phyloP scores from a whole-genome alignment of 2,888 invertebrate genomes.

The Thysanoteuthis rhombus region DNA sequence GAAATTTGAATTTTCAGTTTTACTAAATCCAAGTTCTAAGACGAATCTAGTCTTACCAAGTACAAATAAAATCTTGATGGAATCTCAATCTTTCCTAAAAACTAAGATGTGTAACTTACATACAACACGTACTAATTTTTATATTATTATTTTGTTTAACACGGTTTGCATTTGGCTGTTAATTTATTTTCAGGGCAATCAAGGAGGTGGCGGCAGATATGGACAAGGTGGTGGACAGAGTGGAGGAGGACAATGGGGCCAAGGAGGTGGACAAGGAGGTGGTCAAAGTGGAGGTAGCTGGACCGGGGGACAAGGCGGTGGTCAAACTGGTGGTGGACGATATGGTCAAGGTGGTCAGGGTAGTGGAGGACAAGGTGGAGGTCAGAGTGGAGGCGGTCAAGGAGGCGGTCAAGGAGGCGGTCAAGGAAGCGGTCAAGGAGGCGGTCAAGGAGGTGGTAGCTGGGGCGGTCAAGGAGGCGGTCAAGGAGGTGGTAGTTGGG shows the following conservation, averaged over 20 bases:
- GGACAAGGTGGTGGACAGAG: background rate
- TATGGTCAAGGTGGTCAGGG: background rate
- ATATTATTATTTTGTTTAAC: too few species aligned
- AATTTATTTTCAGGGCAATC: too few species aligned
- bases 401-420: background rate
- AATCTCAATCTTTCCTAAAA: too few species aligned
- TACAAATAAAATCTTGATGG: too few species aligned
- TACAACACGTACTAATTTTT: too few species aligned
- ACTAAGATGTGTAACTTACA: too few species aligned
- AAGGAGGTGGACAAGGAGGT: background rate
- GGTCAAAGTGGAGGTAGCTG: background rate
- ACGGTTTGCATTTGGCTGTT: too few species aligned
- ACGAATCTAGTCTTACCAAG: too few species aligned
- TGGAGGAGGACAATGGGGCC: background rate
- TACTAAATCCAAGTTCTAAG: too few species aligned
- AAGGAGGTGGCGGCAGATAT: background rate
- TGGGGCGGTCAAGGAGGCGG: background rate
- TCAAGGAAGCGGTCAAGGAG: background rate
- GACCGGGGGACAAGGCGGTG: background rate
- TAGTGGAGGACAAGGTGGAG: background rate
- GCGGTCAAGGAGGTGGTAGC: background rate
- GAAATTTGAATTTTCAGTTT: too few species aligned
- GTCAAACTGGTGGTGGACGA: background rate
- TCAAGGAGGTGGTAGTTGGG: background rate
- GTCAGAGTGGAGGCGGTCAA: background rate